Conservation (phyloP, 2,888 invertebrate genomes). For the Torymus auratus region DNA sequence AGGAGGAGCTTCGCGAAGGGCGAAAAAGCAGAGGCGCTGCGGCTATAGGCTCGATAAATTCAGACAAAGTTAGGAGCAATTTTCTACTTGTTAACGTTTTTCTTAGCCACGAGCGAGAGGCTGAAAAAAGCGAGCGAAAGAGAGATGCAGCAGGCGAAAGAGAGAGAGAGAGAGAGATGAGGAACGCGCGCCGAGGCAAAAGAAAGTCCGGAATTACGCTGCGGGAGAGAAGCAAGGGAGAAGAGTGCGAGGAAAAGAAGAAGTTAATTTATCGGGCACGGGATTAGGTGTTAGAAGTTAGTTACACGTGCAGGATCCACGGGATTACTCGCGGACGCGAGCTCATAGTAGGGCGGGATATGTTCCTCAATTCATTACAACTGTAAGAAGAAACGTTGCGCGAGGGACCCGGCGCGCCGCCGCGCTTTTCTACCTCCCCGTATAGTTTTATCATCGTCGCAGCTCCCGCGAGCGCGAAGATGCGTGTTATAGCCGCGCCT, state of each 20-base stretch:
- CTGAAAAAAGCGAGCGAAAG: too few species aligned
- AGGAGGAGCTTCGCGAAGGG: not conserved
- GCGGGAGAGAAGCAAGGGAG: slow-evolving; percentile 1
- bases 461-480: not conserved
- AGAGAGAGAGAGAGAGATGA: not conserved
- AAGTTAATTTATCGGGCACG: slow-evolving; percentile 66
- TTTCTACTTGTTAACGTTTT: slow-evolving; percentile 66
- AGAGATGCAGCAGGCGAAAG: slow-evolving; percentile 1
- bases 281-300: slow-evolving; percentile 67
- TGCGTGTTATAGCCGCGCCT: not conserved
- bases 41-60: slow-evolving; percentile 61
- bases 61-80: slow-evolving; percentile 65
- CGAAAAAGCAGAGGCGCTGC: slow-evolving; percentile 5
- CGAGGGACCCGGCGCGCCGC: too few species aligned
- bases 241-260: slow-evolving; percentile 43
- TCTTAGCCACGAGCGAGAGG: slow-evolving; percentile 53
- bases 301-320: slow-evolving; percentile 61
- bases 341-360: slow-evolving; percentile 54
- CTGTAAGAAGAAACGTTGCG: too few species aligned
- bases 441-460: not conserved
- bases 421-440: too few species aligned
- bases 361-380: slow-evolving; percentile 41
- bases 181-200: not conserved
- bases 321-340: slow-evolving; percentile 64
- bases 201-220: slow-evolving; percentile 1